phyloP scores from a whole-genome alignment of 2,797 vertebrate genomes.

The Champsocephalus gunnari region DNA sequence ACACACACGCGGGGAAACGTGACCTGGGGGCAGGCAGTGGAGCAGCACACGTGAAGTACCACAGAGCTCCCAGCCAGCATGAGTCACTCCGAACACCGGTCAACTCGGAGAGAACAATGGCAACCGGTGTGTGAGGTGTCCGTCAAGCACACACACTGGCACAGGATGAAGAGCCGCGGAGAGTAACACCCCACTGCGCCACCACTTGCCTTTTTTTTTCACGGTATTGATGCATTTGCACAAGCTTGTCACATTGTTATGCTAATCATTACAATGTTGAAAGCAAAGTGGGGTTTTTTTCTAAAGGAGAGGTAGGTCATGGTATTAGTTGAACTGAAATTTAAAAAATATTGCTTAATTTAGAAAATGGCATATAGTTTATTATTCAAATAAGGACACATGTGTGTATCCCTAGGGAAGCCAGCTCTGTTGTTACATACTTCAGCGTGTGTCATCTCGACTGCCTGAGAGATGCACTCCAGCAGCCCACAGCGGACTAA shows the following conservation, averaged over 20 bases:
- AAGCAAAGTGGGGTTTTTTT: neutral
- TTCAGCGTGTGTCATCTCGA: conserved; percentile 52
- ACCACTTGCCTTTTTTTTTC: conserved; percentile 26
- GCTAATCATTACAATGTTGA: neutral
- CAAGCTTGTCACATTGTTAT: conserved; percentile 27
- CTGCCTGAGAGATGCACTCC: conserved; percentile 57
- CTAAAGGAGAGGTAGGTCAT: neutral
- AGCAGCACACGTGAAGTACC: conserved; percentile 79
- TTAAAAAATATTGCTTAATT: neutral
- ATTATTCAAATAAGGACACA: neutral
- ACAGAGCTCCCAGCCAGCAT: conserved; percentile 73
- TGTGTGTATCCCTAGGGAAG: neutral
- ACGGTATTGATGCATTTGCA: conserved; percentile 40
- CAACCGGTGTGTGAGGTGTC: conserved; percentile 80
- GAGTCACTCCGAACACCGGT: conserved; percentile 78
- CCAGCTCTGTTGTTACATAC: conserved; percentile 22
- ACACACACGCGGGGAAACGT: conserved; percentile 55
- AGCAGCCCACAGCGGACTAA: conserved; percentile 65
- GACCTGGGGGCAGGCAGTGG: conserved; percentile 76
- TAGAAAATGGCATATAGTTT: neutral
- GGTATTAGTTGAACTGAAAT: neutral
- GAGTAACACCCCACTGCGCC: conserved; percentile 56
- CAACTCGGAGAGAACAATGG: conserved; percentile 79
- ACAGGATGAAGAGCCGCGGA: conserved; percentile 62
- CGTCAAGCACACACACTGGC: conserved; percentile 69